Evolutionary conservation across 2,888 invertebrate species (phyloP), one percentile per base, ranked within the genome.

Genomic region (Fragum sueziense): DNA sequence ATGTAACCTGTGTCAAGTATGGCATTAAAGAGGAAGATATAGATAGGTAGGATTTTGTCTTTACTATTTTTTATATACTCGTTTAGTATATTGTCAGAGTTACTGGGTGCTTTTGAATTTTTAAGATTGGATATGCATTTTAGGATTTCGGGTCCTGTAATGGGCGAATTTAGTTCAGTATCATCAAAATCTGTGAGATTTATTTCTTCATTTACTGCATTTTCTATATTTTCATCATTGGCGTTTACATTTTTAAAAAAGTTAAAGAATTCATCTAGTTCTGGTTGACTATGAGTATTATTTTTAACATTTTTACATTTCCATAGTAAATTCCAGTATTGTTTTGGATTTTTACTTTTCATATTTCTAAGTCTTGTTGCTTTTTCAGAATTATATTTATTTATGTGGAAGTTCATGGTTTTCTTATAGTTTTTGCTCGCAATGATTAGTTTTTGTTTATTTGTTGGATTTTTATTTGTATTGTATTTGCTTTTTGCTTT

Each of bases 1-100:
- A 74, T 65, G 3, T 61, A 54, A 33, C 75, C 77, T 14, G 73
- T 72, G 25, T 77, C 52, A 25, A 79, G 52, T 34, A 83, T 62
- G 25, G 69, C 17, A 33, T 80, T 83, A 59, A 80, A 83, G 51
- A 74, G 67, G 22, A 25, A 14, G 51, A 27, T 22, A 31, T 80
- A 68, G 25, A 70, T 29, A 14, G 70, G 65, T 1, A 77, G 11
- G n/a, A 83, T 31, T 51, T 61, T 62, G 17, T 59, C 29, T 47
- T 51, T 14, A n/a, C 74, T 70, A 25, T 27, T 25, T 67, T 78
- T 74, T 25, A 83, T 70, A 29, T 79, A 82, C 69, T 83, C 83
- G 73, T 83, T 83, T 3, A 69, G 31, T n/a, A 83, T 78, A 11
- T 54, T 34, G 57, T 82, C 79, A 25, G 41, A 41, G 0, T 74